phyloP scores from a whole-genome alignment of 2,797 vertebrate genomes.

The Myotis planiceps region DNA sequence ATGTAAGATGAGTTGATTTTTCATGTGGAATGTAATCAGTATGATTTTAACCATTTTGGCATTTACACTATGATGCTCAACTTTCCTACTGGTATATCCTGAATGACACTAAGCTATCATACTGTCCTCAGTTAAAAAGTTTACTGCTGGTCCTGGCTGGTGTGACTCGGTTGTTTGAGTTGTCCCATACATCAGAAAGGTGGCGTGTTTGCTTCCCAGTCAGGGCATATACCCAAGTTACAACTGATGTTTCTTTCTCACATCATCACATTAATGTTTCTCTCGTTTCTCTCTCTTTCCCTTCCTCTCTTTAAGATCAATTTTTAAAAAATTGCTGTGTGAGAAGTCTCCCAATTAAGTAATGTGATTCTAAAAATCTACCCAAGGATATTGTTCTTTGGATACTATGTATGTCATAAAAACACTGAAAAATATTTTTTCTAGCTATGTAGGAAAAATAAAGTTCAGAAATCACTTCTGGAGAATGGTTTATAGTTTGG shows the following conservation, averaged over 20 bases:
- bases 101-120: conserved; percentile 23
- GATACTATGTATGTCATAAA: not conserved
- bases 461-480: not conserved
- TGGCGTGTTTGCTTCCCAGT: no score
- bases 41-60: conserved; percentile 53
- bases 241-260: no score
- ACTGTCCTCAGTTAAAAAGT: conserved; percentile 31
- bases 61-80: conserved; percentile 51
- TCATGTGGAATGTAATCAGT: conserved; percentile 46
- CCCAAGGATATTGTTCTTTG: conserved; percentile 25
- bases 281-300: no score
- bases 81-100: conserved; percentile 50
- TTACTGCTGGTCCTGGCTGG: not conserved
- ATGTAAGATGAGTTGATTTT: conserved; percentile 32
- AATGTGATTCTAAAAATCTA: conserved; percentile 19
- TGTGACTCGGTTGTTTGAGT: no score
- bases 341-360: conserved; percentile 46
- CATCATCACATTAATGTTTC: no score
- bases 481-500: not conserved
- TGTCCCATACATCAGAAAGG: no score
- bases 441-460: not conserved
- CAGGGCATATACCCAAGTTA: no score
- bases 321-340: not conserved
- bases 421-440: not conserved
- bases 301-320: no score